phyloP scores from a whole-genome alignment of 2,888 invertebrate species.

The Amphipoea lucens region DNA sequence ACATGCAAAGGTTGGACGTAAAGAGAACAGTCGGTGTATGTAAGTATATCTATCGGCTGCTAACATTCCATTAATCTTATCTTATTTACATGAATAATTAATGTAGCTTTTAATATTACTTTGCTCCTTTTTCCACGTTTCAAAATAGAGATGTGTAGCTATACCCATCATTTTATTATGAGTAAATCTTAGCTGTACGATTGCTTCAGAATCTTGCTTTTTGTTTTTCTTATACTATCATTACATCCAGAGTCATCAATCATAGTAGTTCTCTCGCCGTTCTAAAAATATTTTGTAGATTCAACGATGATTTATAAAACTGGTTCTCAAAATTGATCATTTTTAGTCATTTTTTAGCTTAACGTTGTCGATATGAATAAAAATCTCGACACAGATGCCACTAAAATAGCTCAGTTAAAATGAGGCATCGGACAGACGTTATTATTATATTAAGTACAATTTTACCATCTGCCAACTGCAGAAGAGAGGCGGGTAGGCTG shows the following conservation, averaged over 20 bases:
- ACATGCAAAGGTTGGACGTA: slow-evolving; percentile 80
- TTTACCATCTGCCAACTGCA: slow-evolving; percentile 69
- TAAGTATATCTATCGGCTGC: slow-evolving; percentile 54
- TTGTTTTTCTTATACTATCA: slow-evolving; percentile 28
- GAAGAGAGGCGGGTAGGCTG: slow-evolving; percentile 59
- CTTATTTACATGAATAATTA: slow-evolving; percentile 73
- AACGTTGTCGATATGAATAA: slow-evolving; percentile 15
- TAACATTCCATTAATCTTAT: slow-evolving; percentile 72
- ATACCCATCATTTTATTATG: slow-evolving; percentile 26
- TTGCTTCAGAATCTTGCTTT: slow-evolving; percentile 20
- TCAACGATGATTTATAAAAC: slow-evolving; percentile 41
- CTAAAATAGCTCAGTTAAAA: slow-evolving; percentile 46
- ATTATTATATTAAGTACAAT: slow-evolving; percentile 68
- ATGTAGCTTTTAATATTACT: slow-evolving; percentile 70
- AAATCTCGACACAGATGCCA: slow-evolving; percentile 23
- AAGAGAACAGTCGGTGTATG: slow-evolving; percentile 63
- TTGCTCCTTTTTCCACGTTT: slow-evolving; percentile 30
- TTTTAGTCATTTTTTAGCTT: slow-evolving; percentile 16
- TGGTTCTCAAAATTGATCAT: slow-evolving; percentile 37
- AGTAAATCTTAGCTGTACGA: slow-evolving; percentile 17
- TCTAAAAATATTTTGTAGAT: slow-evolving; percentile 43
- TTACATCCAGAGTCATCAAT: slow-evolving; percentile 48
- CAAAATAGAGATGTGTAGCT: slow-evolving; percentile 30
- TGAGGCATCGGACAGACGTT: slow-evolving; percentile 48
- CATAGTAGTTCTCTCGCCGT: slow-evolving; percentile 29